Base-by-base conservation (phyloP, 2,113 vertebrate genomes). In the Brachyhypopomus gauderio region DNA sequence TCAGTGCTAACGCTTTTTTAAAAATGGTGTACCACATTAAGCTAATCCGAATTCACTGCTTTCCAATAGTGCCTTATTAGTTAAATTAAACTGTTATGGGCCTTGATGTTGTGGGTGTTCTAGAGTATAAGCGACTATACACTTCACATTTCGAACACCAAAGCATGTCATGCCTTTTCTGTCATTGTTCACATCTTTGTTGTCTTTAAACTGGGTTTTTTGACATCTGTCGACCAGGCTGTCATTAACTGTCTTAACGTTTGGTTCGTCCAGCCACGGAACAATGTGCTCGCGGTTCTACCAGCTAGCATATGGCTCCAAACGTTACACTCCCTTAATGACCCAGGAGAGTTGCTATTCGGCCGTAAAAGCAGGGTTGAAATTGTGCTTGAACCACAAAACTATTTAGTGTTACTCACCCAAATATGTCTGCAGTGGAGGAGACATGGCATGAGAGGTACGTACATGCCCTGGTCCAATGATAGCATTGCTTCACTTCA, bases 241-340 rank as follows among this genome's bases (percentile, higher is more conserved):
- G 89, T 92, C 93, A 94, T 93, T 93, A 93, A 93, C 89, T 93
- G 91, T 89, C 88, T 90, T 90, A 92, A 89, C 84, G 86, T 90
- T 89, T 87, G 87, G 89, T 89, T 88, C 91, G 90, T 89, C 88
- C 58, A 91, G 88, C 89, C 89, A 88, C 56, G 87, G 83, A 89
- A 86, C 78, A 85, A 86, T 91, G 87, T 58, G 86, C 86, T 86
- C 79, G 72, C 89, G 90, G 90, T 91, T 93, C 92, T 91, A 89
- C 91, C 90, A 89, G 90, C 90, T 62, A 92, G 89, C 93, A 94
- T 93, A 94, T 93, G 93, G 93, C 90, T 87, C 89, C 86, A 85
- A 93, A 92, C 92, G 92, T 92, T 92, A 85, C 89, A 88, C 88
- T 89, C 87, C 88, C 85, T 89, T 91, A 92, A 92, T 90, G 87